Evolutionary conservation across 2,113 vertebrate species (phyloP).

Genomic region (Poeciliopsis turrubarensis): DNA sequence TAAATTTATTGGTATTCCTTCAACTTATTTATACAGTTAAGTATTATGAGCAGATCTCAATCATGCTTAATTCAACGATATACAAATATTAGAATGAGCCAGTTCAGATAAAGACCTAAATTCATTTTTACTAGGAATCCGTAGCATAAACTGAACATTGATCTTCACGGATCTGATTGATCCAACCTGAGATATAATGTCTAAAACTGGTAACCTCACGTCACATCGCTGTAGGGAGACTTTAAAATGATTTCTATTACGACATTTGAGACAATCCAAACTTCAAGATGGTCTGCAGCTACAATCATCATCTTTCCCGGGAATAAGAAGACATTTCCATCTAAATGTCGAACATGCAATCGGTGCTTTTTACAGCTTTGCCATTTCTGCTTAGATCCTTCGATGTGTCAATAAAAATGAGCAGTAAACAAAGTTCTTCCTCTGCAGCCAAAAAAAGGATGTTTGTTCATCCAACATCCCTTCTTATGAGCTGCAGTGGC

Average conservation of each 20-base stretch:
- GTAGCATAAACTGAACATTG: not conserved
- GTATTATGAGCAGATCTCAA: not conserved
- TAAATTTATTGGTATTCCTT: not conserved
- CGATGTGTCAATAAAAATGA: not conserved
- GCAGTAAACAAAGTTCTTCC: not conserved
- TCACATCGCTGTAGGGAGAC: not conserved
- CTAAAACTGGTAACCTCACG: not conserved
- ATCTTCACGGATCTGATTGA: no score
- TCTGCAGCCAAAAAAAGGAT: slow-evolving; percentile 4
- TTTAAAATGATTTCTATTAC: not conserved
- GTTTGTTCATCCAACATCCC: slow-evolving; percentile 4
- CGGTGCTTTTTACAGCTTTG: not conserved
- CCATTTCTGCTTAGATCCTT: not conserved
- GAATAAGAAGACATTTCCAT: not conserved
- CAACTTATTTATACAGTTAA: not conserved
- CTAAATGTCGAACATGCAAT: not conserved
- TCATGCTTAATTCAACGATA: not conserved
- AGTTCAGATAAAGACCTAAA: no score
- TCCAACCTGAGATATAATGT: not conserved
- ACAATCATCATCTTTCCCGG: not conserved
- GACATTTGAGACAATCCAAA: no score
- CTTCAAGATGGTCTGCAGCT: no score
- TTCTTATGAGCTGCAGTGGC: rapidly evolving
- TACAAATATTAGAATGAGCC: no score
- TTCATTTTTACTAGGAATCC: not conserved